A percentile compares a stretch with the other conserved stretches of the same genome.
phyloP scores from a whole-genome alignment of 2,797 vertebrate genomes.

The Spheniscus humboldti region DNA sequence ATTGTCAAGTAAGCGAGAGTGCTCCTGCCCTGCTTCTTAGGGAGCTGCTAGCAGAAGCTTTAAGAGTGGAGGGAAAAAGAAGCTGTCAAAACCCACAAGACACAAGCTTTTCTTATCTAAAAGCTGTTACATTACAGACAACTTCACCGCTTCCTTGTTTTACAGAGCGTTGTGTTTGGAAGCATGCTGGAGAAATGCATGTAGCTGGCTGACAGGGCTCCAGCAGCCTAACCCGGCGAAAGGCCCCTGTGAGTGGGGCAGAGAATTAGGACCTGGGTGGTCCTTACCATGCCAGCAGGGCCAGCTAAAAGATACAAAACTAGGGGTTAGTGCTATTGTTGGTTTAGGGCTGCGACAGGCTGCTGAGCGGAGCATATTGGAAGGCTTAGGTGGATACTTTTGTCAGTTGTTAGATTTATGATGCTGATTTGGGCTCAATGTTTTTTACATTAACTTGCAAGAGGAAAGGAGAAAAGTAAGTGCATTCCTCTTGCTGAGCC shows the following conservation, averaged over 20 bases:
- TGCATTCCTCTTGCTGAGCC: slow-evolving; percentile 9
- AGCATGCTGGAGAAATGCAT: neutral
- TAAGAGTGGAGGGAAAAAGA: neutral
- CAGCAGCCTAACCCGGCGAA: neutral
- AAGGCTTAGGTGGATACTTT: neutral
- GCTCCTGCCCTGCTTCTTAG: neutral
- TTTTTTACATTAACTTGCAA: neutral
- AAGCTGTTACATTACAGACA: neutral
- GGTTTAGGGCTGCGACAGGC: neutral
- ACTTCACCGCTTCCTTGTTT: neutral
- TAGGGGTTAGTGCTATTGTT: neutral
- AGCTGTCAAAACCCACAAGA: neutral
- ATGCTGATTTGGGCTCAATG: neutral
- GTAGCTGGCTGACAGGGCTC: neutral
- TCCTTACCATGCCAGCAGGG: neutral
- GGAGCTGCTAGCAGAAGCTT: neutral
- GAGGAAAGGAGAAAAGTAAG: neutral
- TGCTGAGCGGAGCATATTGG: neutral
- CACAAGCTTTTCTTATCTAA: neutral
- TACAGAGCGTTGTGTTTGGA: neutral
- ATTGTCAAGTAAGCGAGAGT: neutral
- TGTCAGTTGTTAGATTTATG: neutral
- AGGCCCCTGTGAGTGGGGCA: neutral
- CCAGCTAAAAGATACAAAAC: neutral
- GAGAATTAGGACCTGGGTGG: neutral